Conservation (phyloP, 2,888 invertebrate genomes). For the Dryococelus australis region DNA sequence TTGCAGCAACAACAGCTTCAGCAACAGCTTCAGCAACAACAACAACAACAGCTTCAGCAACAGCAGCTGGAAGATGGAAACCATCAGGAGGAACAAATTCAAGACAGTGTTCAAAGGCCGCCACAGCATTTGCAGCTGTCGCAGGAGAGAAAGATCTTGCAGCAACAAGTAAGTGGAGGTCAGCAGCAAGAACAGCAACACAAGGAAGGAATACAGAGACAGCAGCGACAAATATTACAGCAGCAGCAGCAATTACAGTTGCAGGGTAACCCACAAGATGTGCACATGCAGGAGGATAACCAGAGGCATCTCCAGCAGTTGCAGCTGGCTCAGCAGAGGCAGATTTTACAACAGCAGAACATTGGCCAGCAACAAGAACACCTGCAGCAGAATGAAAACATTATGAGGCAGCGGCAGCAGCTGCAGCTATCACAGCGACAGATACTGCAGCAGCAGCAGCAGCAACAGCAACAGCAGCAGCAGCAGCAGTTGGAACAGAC, state of each 20-base stretch:
- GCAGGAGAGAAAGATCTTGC: constrained; percentile 23
- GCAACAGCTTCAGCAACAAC: constrained; percentile 29
- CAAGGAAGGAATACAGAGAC: neutral
- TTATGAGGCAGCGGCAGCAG: constrained; percentile 30
- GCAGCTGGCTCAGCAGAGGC: constrained; percentile 45
- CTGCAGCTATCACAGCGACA: constrained; percentile 13
- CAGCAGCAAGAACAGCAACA: constrained; percentile 49
- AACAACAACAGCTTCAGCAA: constrained; percentile 46
- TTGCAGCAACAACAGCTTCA: neutral
- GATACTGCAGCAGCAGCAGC: constrained; percentile 37
- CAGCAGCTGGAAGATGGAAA: constrained; percentile 44
- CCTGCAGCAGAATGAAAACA: neutral
- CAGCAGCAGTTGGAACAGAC: constrained; percentile 48
- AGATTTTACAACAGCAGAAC: constrained; percentile 40
- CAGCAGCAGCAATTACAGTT: too few species aligned
- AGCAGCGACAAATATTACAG: constrained; percentile 40
- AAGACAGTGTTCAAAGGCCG: neutral
- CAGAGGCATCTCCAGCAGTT: constrained; percentile 40
- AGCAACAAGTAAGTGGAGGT: constrained; percentile 45
- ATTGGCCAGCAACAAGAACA: neutral
- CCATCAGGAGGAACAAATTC: neutral
- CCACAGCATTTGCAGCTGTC: constrained; percentile 33
- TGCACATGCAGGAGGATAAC: neutral
- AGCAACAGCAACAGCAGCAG: constrained; percentile 44
- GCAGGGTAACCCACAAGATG: constrained; percentile 17